Evolutionary conservation across 2,888 invertebrate genomes (phyloP), one percentile per base, ranked within the genome.

Genomic region (Sarcophaga rosellei): DNA sequence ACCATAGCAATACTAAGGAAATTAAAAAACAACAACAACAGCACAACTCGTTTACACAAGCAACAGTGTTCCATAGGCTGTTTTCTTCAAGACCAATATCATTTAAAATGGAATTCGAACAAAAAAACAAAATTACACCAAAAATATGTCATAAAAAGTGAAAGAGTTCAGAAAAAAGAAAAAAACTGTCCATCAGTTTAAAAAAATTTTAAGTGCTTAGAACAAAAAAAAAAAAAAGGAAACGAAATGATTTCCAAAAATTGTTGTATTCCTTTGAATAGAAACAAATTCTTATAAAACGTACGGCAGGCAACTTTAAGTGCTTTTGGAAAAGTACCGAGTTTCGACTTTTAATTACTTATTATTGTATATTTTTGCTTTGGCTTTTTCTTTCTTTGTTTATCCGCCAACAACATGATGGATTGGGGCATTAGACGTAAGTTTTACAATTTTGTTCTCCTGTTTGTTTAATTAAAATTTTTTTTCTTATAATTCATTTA

Each of bases 401-500:
- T 10, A 10, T 53, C 53, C 65, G 74, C 53, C 80, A 95, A 93
- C 80, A 95, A 93, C 91, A 95, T 95, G 95, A 95, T 96, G 95
- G 96, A 96, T 94, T 96, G 95, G 95, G 95, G 96, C 89, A 95
- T 96, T 90, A 94, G 95, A 94, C 95, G 96, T 96, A 95, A 94
- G 96, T 95, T 93, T 70, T 21, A 11, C 35, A 11, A 59, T 12
- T 15, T 53, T 44, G 20, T 53, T 57, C 1, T 53, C 5, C 23
- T 62, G 10, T 44, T 53, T 53, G 15, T 72, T 10, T 62, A n/a
- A 57, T 35, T 17, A 44, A n/a, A n/a, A 35, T 21, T 4, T 44
- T 65, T 69, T 44, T 63, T 79, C 12, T 59, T 15, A 8, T n/a
- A 63, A n/a, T 47, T 47, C n/a, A 20, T 20, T 57, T 61, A 47